Percentiles rank a stretch among this genome's conserved stretches.
These are phyloP conservation scores for Micromussa lordhowensis DNA, from an alignment of 92 coral and sea anemone genomes.

Conservation along the genomic window DNA sequence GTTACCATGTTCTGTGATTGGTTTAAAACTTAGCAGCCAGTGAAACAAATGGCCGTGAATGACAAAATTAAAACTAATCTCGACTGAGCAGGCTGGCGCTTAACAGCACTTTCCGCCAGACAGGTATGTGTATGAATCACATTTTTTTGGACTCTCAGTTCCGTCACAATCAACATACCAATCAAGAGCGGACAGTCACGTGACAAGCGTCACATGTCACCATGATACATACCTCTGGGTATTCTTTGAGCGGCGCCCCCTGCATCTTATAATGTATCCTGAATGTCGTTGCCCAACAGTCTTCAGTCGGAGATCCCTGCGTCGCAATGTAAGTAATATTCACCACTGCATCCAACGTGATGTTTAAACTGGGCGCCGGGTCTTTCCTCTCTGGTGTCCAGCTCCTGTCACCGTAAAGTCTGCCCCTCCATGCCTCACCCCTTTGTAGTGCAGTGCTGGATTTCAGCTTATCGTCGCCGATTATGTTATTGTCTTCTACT, in stretches of 20 bases:
- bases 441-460: background rate
- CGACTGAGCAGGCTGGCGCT: no score
- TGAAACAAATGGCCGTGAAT: no score
- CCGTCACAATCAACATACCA: no score
- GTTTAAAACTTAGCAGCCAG: no score
- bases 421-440: conserved; percentile 38
- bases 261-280: conserved; percentile 13
- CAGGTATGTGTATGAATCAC: no score
- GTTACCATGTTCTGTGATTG: no score
- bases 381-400: conserved; percentile 15
- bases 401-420: conserved; percentile 9
- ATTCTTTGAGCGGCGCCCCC: background rate
- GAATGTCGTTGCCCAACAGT: conserved; percentile 72
- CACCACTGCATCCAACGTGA: background rate
- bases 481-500: conserved; percentile 3
- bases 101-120: no score
- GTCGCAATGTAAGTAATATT: conserved; percentile 74
- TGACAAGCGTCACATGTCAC: background rate
- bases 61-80: no score
- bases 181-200: background rate
- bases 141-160: no score
- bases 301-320: conserved; percentile 66
- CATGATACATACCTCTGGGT: conserved; percentile 24
- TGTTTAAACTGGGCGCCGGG: background rate
- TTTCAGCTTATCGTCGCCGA: conserved; percentile 8